Evolutionary conservation across 2,888 invertebrate species (phyloP).

Genomic region (Dichetophora obliterata): DNA sequence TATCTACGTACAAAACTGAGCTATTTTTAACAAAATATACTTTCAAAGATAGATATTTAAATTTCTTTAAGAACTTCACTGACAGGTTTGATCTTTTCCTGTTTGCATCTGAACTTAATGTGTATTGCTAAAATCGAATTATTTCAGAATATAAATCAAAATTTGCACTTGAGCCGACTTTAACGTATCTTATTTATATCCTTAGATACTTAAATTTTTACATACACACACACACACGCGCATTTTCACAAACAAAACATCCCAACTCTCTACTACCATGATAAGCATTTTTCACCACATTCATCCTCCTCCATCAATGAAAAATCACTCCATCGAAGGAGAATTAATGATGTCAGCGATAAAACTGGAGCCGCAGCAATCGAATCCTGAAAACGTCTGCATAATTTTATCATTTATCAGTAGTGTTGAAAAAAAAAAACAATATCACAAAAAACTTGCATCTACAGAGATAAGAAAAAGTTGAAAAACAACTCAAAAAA

Average conservation of each 20-base stretch:
- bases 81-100: too few species aligned
- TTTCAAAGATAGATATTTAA: too few species aligned
- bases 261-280: background rate
- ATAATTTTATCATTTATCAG: constrained; percentile 45
- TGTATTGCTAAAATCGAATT: too few species aligned
- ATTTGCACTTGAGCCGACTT: background rate
- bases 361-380: background rate
- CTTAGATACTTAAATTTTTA: too few species aligned
- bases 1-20: too few species aligned
- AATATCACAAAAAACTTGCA: background rate
- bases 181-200: background rate
- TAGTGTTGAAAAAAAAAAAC: constrained; percentile 14
- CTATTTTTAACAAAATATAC: too few species aligned
- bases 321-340: constrained; percentile 35
- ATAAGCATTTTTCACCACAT: constrained; percentile 5
- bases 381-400: constrained; percentile 26
- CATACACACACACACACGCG: too few species aligned
- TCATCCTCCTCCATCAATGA: background rate
- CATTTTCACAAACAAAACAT: too few species aligned
- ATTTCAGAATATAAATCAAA: background rate
- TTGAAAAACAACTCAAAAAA: background rate
- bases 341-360: constrained; percentile 39
- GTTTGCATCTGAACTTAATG: too few species aligned
- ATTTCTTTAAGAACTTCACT: too few species aligned
- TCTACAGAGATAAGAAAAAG: background rate